Evolutionary conservation across 2,888 invertebrate species (phyloP).

Genomic region (Rhagophthalmus giganteus): DNA sequence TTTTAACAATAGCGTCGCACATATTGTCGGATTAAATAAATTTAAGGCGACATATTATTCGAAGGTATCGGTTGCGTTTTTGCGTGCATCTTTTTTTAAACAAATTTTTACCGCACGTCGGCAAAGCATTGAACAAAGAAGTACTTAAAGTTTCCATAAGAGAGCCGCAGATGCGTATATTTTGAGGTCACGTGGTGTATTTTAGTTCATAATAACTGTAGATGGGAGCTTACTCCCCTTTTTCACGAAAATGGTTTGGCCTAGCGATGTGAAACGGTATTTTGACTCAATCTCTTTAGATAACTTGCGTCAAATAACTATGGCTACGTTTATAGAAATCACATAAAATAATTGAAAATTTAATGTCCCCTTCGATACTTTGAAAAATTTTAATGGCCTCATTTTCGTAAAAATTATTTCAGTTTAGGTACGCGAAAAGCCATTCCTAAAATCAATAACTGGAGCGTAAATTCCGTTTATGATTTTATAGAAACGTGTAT

Average conservation of each 20-base stretch:
- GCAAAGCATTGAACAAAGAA: constrained; percentile 2
- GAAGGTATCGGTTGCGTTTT: no score
- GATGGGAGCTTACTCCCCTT: constrained; percentile 50
- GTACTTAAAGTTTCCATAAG: constrained; percentile 5
- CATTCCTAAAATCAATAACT: constrained; percentile 6
- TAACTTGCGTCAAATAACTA: constrained; percentile 4
- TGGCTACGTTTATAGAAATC: not conserved
- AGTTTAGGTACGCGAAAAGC: constrained; percentile 1
- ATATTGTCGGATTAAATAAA: no score
- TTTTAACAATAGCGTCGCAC: no score
- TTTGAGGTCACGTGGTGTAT: constrained; percentile 32
- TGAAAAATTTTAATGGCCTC: not conserved
- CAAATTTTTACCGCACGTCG: constrained; percentile 16
- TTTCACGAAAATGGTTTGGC: constrained; percentile 53
- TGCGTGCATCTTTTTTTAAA: no score
- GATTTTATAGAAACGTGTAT: not conserved
- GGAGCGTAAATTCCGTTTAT: not conserved
- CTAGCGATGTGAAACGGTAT: constrained; percentile 52
- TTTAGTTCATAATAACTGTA: constrained; percentile 33
- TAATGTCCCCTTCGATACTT: no score
- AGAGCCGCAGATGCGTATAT: constrained; percentile 15
- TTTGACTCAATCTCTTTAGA: constrained; percentile 37
- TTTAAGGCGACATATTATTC: no score
- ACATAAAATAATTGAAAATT: no score
- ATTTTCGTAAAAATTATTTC: not conserved